phyloP scores from a whole-genome alignment of 2,797 vertebrate genomes.

The Molossus alvarezi region DNA sequence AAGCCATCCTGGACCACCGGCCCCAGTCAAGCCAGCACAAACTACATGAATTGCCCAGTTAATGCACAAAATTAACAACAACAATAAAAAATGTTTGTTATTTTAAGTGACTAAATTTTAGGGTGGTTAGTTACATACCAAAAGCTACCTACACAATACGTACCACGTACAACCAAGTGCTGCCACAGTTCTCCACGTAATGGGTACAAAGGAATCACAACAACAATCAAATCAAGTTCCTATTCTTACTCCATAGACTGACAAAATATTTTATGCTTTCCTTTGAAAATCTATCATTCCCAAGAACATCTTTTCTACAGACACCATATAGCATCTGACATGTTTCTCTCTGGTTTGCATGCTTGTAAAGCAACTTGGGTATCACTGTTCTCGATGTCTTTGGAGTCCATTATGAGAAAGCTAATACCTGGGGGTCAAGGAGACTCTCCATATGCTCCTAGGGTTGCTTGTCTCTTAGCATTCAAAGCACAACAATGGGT shows the following conservation, averaged over 20 bases:
- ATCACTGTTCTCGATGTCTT: not conserved
- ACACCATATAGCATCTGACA: not conserved
- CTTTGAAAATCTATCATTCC: not conserved
- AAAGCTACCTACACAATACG: not conserved
- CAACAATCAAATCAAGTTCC: not conserved
- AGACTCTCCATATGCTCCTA: not conserved
- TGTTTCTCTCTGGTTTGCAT: not conserved
- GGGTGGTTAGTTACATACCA: not conserved
- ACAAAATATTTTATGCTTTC: not conserved
- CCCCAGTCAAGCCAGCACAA: not conserved
- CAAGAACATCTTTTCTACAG: slow-evolving; percentile 12
- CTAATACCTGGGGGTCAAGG: not conserved
- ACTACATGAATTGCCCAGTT: not conserved
- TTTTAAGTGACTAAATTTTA: not conserved
- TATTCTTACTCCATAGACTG: not conserved
- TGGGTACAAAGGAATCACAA: not conserved
- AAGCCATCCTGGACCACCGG: not conserved
- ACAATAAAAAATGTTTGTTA: not conserved
- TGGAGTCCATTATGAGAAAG: not conserved
- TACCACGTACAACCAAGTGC: not conserved
- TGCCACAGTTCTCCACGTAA: not conserved
- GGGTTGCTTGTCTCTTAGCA: not conserved
- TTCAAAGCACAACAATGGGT: not conserved
- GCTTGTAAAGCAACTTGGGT: not conserved
- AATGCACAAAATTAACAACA: not conserved